A percentile compares a stretch with the other conserved stretches of the same genome.
Evolutionary conservation across 2,797 vertebrate species (phyloP).

Genomic region (Sciurus vulgaris): DNA sequence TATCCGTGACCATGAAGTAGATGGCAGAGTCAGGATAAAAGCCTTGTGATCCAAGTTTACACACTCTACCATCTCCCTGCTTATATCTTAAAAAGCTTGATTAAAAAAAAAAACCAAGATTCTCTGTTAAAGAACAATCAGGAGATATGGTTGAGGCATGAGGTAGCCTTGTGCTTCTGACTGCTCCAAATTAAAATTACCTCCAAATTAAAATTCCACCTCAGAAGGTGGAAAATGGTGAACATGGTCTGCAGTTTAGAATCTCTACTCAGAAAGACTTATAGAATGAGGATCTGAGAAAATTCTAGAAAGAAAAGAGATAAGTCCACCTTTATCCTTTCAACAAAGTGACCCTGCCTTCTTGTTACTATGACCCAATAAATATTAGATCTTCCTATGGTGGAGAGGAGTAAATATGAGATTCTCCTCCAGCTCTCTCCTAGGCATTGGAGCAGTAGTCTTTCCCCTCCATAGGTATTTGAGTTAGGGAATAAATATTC

Average conservation of each 20-base stretch:
- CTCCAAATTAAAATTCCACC: neutral
- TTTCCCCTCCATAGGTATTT: neutral
- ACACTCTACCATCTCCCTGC: neutral
- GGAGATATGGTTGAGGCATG: neutral
- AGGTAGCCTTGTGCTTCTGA: neutral
- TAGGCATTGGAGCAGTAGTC: neutral
- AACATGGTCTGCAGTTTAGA: neutral
- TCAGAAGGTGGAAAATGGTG: conserved; percentile 11
- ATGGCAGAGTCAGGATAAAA: conserved; percentile 6
- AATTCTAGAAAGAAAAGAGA: conserved; percentile 1
- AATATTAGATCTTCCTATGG: neutral
- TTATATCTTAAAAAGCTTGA: neutral
- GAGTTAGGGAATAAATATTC: neutral
- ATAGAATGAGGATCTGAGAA: conserved; percentile 28
- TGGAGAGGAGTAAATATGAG: neutral
- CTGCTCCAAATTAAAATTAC: neutral
- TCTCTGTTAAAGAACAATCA: neutral
- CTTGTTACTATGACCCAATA: neutral
- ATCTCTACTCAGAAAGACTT: neutral
- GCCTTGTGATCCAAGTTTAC: neutral
- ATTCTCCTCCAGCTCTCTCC: neutral
- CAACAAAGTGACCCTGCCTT: neutral
- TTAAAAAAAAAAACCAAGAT: too few relatives aligned
- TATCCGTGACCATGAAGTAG: neutral
- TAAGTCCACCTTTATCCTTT: neutral